Evolutionary conservation across 1,140 invertebrate species (phyloP).

Genomic region (Macrobrachium nipponense): DNA sequence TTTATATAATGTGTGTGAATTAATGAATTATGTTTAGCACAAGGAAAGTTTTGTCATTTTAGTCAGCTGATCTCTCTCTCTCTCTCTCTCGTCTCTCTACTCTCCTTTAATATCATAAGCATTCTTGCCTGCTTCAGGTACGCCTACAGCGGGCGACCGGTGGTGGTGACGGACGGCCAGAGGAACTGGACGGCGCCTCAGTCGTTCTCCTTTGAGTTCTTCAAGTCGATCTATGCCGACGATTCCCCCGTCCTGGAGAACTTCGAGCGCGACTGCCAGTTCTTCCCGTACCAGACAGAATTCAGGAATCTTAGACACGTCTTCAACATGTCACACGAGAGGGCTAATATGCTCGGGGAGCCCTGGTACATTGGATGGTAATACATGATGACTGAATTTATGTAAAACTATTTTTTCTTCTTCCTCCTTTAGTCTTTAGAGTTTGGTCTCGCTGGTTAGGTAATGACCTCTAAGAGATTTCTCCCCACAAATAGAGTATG

Average conservation of each 20-base stretch:
- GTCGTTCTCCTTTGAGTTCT: slow-evolving; percentile 69
- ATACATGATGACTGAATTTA: slow-evolving; percentile 52
- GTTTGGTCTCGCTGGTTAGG: no score
- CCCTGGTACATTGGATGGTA: slow-evolving; percentile 94
- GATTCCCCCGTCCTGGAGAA: slow-evolving; percentile 37
- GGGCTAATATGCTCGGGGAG: slow-evolving; percentile 75
- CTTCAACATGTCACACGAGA: slow-evolving; percentile 79
- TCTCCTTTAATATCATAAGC: no score
- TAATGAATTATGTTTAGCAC: no score
- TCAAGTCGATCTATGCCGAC: slow-evolving; percentile 64
- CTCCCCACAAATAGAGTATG: no score
- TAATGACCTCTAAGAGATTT: no score
- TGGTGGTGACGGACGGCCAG: slow-evolving; percentile 67
- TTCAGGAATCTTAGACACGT: slow-evolving; percentile 81
- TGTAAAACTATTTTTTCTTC: no score
- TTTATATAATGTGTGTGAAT: no score
- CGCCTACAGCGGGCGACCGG: slow-evolving; percentile 67
- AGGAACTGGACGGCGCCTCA: slow-evolving; percentile 68
- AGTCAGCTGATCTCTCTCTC: no score
- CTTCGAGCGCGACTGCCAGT: slow-evolving; percentile 68
- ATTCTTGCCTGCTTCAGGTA: slow-evolving; percentile 49
- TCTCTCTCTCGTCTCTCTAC: no score
- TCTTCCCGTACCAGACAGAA: slow-evolving; percentile 75
- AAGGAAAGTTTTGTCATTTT: no score
- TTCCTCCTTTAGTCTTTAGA: no score